Conservation (phyloP, 2,888 invertebrate species). For the Ecliptopera silaceata region DNA sequence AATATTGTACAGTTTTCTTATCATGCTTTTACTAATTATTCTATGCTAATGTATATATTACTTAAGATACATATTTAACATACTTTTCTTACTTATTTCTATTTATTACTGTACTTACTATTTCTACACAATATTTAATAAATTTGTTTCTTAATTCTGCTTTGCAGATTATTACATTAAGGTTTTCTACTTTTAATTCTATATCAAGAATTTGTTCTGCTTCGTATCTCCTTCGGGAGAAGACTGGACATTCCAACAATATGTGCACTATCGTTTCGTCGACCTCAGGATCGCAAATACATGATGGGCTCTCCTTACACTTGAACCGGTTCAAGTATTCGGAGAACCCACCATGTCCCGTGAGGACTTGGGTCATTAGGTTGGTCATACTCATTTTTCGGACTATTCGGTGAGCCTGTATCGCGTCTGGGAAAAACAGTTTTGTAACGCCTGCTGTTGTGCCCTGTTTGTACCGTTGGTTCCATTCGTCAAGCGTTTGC, state of each 20-base stretch:
- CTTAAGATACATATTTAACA: too few species aligned
- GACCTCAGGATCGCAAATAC: not conserved
- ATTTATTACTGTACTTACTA: too few species aligned
- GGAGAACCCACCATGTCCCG: conserved; percentile 13
- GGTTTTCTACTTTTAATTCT: too few species aligned
- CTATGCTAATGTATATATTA: too few species aligned
- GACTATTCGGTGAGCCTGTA: not conserved
- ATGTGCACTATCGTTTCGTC: not conserved
- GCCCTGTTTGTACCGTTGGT: conserved; percentile 19
- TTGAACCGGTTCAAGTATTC: too few species aligned
- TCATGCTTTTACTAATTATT: too few species aligned
- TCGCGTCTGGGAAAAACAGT: conserved; percentile 25
- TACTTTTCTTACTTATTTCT: too few species aligned
- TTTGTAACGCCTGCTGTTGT: conserved; percentile 19
- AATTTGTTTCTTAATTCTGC: too few species aligned
- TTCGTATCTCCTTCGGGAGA: conserved; percentile 11
- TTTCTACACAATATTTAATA: too few species aligned
- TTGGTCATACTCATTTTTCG: not conserved
- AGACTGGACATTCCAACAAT: conserved; percentile 12
- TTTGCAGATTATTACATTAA: not conserved
- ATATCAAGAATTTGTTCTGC: too few species aligned
- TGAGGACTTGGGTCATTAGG: conserved; percentile 9
- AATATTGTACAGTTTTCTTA: too few species aligned
- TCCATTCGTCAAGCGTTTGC: not conserved
- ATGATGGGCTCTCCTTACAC: not conserved